phyloP scores from a whole-genome alignment of 1,140 invertebrate species.

The Drosophila rhopaloa region DNA sequence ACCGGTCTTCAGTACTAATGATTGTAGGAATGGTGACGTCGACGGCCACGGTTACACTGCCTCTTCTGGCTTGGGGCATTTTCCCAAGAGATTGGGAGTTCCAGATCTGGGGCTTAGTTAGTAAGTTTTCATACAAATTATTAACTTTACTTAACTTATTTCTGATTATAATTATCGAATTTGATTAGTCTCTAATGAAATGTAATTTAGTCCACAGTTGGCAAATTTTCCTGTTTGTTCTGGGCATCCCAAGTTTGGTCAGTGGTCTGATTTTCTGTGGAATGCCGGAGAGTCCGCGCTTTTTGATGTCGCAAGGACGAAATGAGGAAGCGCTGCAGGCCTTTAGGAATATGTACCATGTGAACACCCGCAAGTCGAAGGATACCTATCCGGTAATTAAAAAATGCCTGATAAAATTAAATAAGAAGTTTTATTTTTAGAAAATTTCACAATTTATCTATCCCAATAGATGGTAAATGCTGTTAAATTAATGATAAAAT shows the following conservation, averaged over 20 bases:
- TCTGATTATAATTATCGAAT: not conserved
- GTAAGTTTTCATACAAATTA: constrained; percentile 82
- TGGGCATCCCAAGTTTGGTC: constrained; percentile 88
- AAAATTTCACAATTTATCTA: too few relatives aligned
- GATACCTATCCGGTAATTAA: constrained; percentile 87
- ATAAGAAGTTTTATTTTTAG: too few relatives aligned
- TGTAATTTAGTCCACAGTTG: constrained; percentile 87
- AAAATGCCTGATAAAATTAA: too few relatives aligned
- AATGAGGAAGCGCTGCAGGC: constrained; percentile 87
- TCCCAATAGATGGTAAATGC: too few relatives aligned
- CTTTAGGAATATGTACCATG: constrained; percentile 65
- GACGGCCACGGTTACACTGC: constrained; percentile 85
- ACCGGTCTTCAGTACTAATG: constrained; percentile 88
- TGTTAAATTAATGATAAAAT: not conserved
- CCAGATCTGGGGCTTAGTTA: constrained; percentile 86
- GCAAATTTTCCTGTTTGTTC: constrained; percentile 89
- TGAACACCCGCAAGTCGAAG: constrained; percentile 87
- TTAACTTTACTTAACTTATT: too few relatives aligned
- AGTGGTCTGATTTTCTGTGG: constrained; percentile 87
- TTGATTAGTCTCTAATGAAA: too few relatives aligned
- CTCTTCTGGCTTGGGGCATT: constrained; percentile 86
- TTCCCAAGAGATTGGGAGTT: constrained; percentile 85
- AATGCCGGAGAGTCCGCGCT: constrained; percentile 93
- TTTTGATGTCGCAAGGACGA: constrained; percentile 89
- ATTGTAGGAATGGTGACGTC: constrained; percentile 87